Percentiles rank a stretch among this genome's conserved stretches.
These are phyloP conservation scores for Xanthia togata DNA, from an alignment of 2,888 invertebrate species.

Conservation along the genomic window DNA sequence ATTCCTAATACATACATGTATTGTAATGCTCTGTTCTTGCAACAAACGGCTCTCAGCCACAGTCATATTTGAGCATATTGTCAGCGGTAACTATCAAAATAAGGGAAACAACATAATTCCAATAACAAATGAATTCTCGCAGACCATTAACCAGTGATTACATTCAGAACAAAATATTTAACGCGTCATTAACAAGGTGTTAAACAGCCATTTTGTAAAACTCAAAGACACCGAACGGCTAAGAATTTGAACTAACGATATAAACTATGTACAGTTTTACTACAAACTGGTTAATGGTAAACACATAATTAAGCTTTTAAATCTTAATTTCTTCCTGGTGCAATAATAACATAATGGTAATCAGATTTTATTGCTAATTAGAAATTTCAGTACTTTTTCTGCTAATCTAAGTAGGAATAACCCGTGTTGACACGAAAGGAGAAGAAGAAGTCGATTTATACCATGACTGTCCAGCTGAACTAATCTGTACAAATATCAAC, in stretches of 20 bases:
- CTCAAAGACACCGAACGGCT: conserved; percentile 58
- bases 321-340: conserved; percentile 49
- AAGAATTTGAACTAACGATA: conserved; percentile 31
- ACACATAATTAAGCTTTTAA: conserved; percentile 43
- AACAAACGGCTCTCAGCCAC: neutral
- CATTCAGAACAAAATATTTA: conserved; percentile 52
- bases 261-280: conserved; percentile 34
- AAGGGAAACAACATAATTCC: conserved; percentile 44
- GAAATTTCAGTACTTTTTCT: neutral
- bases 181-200: conserved; percentile 52
- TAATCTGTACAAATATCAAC: neutral
- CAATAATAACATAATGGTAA: conserved; percentile 40
- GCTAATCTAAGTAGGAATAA: neutral
- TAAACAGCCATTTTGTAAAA: conserved; percentile 42
- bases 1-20: conserved; percentile 6
- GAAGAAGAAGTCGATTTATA: neutral
- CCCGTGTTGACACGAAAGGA: neutral
- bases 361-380: conserved; percentile 19
- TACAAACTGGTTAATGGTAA: conserved; percentile 47
- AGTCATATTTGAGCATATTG: conserved; percentile 27
- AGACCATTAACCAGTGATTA: conserved; percentile 45
- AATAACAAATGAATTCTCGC: conserved; percentile 56
- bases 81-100: conserved; percentile 46
- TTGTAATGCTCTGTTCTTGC: neutral
- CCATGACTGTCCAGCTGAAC: neutral